Base-by-base conservation (phyloP, 2,888 invertebrate genomes). In the Schrankia costaestrigalis region DNA sequence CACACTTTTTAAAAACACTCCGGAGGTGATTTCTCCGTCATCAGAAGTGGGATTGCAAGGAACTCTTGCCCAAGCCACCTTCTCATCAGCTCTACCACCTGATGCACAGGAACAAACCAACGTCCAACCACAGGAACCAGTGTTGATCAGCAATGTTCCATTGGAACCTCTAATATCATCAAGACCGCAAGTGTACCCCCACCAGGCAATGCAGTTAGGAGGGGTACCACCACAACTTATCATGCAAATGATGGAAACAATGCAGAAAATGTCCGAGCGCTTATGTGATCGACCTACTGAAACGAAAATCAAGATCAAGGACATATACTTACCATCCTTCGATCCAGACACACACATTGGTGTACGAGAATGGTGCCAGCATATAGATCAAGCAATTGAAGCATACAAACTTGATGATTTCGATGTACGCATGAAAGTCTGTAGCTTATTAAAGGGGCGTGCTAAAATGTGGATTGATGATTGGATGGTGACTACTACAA, bases 391-490 rank as follows among this genome's bases (percentile, higher is more conserved):
- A 19, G 19, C 19, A 7, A 7, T 19, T 3, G 3, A 4, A 19
- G 9, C 8, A 4, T 19, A 19, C 8, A 19, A 19, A 3, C 19
- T 19, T n/a, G 8, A 19, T 7, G 8, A 19, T 19, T 19, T 4
- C 8, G 19, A 19, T 7, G 9, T 19, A 3, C 19, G 19, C 8
- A 19, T 19, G 19, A 19, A 19, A 19, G 19, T 19, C 3, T 3
- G 19, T 8, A 47, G 52, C 24, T 30, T 61, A 11, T 35, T 65
- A 0, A 61, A 59, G 30, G 62, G 61, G 1, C 45, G 61, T 3
- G 60, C 62, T 2, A 48, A 40, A 12, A 17, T 57, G 12, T 59
- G 57, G 57, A 47, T 34, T 10, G 59, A 62, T 22, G 31, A 52
- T 10, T 64, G 58, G 61, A 14, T 60, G 0, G 55, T 61, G 0